Percentiles rank a stretch among this genome's conserved stretches.
Evolutionary conservation across 2,888 invertebrate genomes (phyloP).

Genomic region (Lycophotia porphyrea): DNA sequence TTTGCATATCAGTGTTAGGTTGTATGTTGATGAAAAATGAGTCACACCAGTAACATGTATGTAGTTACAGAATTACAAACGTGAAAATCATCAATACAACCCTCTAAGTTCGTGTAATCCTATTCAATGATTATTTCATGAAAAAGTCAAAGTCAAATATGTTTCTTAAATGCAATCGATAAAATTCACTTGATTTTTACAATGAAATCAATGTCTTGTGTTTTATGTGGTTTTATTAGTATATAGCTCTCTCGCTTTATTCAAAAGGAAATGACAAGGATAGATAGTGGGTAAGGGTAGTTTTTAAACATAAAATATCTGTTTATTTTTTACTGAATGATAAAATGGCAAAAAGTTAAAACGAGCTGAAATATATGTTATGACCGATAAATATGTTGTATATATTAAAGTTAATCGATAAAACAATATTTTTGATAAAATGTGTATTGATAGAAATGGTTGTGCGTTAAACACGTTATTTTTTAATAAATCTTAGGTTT

Average conservation of each 20-base stretch:
- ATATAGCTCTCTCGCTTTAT: background rate
- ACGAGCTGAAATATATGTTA: conserved; percentile 3
- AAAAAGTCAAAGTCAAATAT: background rate
- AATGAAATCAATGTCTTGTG: background rate
- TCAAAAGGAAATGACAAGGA: conserved; percentile 10
- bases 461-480: conserved; percentile 45
- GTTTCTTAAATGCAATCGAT: background rate
- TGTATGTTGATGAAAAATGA: too few relatives aligned
- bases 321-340: background rate
- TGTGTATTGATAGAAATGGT: conserved; percentile 51
- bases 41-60: too few relatives aligned
- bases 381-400: conserved; percentile 33
- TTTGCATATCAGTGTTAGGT: too few relatives aligned
- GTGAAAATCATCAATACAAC: too few relatives aligned
- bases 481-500: conserved; percentile 12
- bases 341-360: background rate
- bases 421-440: conserved; percentile 54
- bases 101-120: too few relatives aligned
- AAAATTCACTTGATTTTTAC: background rate
- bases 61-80: too few relatives aligned
- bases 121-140: too few relatives aligned
- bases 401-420: conserved; percentile 39
- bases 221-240: conserved; percentile 7
- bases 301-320: background rate
- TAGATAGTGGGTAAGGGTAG: background rate